Conservation (phyloP, 2,888 invertebrate species). For the Penaeus monodon region DNA sequence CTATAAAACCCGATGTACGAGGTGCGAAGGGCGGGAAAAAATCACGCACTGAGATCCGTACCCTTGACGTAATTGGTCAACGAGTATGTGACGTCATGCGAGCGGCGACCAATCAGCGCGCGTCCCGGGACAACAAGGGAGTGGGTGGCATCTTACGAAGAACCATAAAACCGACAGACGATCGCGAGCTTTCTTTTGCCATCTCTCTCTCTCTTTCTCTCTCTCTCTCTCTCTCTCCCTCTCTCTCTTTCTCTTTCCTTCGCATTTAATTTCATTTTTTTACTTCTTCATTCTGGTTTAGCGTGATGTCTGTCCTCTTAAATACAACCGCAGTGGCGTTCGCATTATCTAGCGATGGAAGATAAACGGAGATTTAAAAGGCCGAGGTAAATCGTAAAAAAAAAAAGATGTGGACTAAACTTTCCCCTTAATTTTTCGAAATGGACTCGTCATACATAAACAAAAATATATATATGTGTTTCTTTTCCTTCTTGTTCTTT, state of each 20-base stretch:
- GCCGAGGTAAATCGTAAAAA: no score
- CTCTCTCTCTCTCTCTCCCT: slow-evolving; percentile 3
- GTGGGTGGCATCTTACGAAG: slow-evolving; percentile 55
- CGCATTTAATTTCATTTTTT: not conserved
- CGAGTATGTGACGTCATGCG: slow-evolving; percentile 27
- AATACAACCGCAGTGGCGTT: slow-evolving; percentile 6
- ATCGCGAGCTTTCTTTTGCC: slow-evolving; percentile 50
- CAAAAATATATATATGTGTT: no score
- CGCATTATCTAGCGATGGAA: not conserved
- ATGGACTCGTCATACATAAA: no score
- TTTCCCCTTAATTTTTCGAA: no score
- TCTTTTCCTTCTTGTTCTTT: no score
- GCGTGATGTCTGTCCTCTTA: slow-evolving; percentile 12
- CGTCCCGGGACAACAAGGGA: slow-evolving; percentile 53
- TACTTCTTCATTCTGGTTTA: not conserved
- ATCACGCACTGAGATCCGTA: slow-evolving; percentile 48
- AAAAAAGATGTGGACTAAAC: no score
- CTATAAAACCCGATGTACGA: not conserved
- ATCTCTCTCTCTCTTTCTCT: slow-evolving; percentile 26
- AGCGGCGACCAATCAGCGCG: slow-evolving; percentile 43
- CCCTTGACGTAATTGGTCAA: slow-evolving; percentile 39
- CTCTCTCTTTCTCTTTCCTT: slow-evolving; percentile 1
- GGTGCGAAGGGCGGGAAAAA: slow-evolving; percentile 25
- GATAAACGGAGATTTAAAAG: not conserved
- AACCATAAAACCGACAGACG: slow-evolving; percentile 55